Base-by-base conservation (phyloP, 2,797 vertebrate species). In the Leptoclinus maculatus region DNA sequence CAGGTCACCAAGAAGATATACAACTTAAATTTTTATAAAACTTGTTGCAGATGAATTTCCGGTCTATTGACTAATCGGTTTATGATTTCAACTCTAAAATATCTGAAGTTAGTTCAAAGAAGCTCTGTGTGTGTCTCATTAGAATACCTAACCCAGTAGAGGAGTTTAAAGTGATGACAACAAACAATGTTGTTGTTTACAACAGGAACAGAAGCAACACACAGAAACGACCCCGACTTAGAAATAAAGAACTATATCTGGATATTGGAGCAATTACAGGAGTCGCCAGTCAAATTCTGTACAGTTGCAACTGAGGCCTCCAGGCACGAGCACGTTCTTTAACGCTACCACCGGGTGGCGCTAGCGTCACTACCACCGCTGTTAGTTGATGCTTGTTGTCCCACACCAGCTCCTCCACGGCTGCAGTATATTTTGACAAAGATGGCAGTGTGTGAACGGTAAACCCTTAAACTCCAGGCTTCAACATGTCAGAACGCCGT, bases 391-490 rank as follows among this genome's bases (percentile, higher is more conserved):
- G 32, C 32, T 34, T 1, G 32, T 34, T 7, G 39, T 41, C 39
- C 12, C 39, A 41, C 39, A 41, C 39, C 13, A 16, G 12, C 12
- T 41, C 39, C 39, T 41, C 39, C 39, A 4, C 49, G 62, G 13
- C 21, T 25, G 17, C 25, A 14, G 43, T 14, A 13, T 56, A 13
- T 56, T 21, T 3, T 17, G 32, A 68, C 21, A 29, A 14, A 54
- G 23, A 49, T 65, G 72, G 81, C 64, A 64, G 72, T 66, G 41
- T 49, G 69, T 57, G 47, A 41, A 32, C 21, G 13, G 58, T 21
- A 58, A 63, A 36, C 41, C 29, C 49, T 56, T 29, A 39, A 66
- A 71, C 67, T 53, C n/a, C 17, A 5, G 7, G 11, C 43, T 32
- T 70, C 29, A 65, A 17, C 9, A 36, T 11, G 41, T 63, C 78